Conservation (phyloP, 2,888 invertebrate species). For the Lapara coniferarum region DNA sequence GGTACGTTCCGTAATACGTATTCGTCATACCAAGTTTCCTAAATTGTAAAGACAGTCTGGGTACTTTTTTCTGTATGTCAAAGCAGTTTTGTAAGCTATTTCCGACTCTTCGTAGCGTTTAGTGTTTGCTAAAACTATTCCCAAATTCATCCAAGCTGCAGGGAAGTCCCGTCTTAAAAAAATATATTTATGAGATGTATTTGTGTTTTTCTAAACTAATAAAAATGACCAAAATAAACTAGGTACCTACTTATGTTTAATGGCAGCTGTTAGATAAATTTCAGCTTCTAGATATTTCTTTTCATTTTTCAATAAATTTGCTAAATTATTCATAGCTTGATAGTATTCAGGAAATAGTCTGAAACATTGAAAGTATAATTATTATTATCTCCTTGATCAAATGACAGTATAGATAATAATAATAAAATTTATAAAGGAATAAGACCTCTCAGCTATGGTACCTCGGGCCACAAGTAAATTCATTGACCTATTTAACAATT, state of each 20-base stretch:
- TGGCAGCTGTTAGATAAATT: constrained; percentile 87
- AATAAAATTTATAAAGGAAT: too few species aligned
- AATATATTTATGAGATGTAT: neutral
- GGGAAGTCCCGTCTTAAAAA: constrained; percentile 90
- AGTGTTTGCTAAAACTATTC: constrained; percentile 92
- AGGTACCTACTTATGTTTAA: constrained; percentile 86
- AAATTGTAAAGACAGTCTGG: constrained; percentile 97
- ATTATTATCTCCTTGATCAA: neutral
- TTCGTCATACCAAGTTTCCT: constrained; percentile 91
- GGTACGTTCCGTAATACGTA: too few species aligned
- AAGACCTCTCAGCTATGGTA: too few species aligned
- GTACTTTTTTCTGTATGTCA: constrained; percentile 90
- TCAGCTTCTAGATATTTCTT: constrained; percentile 88
- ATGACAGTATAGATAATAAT: neutral
- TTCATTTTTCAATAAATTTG: constrained; percentile 91
- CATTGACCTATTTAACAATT: too few species aligned
- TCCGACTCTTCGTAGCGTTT: constrained; percentile 89
- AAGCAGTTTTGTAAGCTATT: constrained; percentile 90
- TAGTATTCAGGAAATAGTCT: constrained; percentile 92
- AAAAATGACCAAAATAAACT: neutral
- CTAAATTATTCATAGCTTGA: constrained; percentile 97
- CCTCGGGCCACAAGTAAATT: too few species aligned
- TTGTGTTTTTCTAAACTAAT: neutral
- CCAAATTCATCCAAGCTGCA: constrained; percentile 99
- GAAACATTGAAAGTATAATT: constrained; percentile 36